Evolutionary conservation across 2,797 vertebrate genomes (phyloP).

Genomic region (Sebastes wilsoni): DNA sequence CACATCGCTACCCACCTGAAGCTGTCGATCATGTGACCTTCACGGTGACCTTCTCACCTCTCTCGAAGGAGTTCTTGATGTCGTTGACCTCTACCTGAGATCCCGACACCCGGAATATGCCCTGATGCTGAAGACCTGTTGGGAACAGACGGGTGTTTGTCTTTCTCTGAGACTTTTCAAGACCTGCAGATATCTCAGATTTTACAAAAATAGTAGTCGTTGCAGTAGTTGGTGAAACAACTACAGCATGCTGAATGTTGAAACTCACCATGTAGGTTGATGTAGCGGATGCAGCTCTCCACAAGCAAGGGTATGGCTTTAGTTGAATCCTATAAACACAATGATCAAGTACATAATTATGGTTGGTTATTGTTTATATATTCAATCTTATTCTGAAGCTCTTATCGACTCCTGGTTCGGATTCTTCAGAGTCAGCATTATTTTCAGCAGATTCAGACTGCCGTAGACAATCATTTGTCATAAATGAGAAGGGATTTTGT

Average conservation of each 20-base stretch:
- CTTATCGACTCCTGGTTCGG: no score
- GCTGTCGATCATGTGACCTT: background rate
- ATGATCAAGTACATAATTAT: no score
- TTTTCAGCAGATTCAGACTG: no score
- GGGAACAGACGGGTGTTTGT: background rate
- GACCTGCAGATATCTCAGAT: background rate
- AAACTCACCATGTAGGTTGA: constrained; percentile 96
- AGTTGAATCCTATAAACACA: constrained; percentile 87
- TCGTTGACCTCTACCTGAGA: constrained; percentile 99
- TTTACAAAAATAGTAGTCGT: background rate
- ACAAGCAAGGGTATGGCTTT: constrained; percentile 97
- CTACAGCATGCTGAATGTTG: background rate
- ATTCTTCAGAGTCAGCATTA: no score
- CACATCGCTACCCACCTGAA: no score
- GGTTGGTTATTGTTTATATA: no score
- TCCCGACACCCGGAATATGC: constrained; percentile 97
- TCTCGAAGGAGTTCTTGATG: constrained; percentile 99
- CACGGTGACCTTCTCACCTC: constrained; percentile 84
- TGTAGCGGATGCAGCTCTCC: constrained; percentile 98
- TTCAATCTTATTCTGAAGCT: no score
- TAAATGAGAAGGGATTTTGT: background rate
- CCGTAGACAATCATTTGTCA: no score
- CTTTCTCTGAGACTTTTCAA: background rate
- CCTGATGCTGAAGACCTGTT: constrained; percentile 97
- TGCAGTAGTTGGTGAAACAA: no score